These are phyloP conservation scores for Orthonyx spaldingii DNA, from an alignment of 2,113 vertebrate genomes.

Conservation along the genomic window DNA sequence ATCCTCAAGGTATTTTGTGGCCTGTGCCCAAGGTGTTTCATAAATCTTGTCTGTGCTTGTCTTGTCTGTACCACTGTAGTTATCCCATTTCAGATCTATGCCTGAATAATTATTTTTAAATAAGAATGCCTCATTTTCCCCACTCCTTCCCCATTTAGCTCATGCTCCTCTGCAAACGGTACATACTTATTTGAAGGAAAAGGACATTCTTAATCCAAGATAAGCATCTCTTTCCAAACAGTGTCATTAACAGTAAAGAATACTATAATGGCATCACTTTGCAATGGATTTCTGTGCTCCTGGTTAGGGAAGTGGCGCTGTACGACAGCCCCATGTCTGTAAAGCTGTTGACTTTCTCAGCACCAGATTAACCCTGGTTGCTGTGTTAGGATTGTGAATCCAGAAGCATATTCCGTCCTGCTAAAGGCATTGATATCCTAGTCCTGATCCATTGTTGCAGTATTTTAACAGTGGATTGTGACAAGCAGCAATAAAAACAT, in stretches of 20 bases:
- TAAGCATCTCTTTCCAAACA: not conserved
- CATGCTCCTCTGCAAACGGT: not conserved
- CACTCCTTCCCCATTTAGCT: not conserved
- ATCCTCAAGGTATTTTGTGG: conserved; percentile 16
- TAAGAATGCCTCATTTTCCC: not conserved
- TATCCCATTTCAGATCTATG: not conserved
- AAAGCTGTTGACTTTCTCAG: not conserved
- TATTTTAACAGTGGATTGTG: not conserved
- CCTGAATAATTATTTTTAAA: not conserved
- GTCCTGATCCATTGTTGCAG: not conserved
- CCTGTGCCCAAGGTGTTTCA: not conserved
- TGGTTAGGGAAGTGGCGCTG: not conserved
- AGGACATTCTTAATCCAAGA: not conserved
- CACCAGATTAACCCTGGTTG: not conserved
- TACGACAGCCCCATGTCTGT: not conserved
- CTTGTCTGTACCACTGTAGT: not conserved
- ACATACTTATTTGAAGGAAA: not conserved
- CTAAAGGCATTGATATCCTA: not conserved
- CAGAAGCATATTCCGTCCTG: not conserved
- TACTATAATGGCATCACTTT: not conserved
- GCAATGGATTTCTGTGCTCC: not conserved
- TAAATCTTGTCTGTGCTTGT: not conserved
- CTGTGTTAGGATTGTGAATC: not conserved
- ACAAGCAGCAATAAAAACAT: not conserved
- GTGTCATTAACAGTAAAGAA: not conserved